Conservation (phyloP, 2,888 invertebrate species). For the Chrysodeixis includens region DNA sequence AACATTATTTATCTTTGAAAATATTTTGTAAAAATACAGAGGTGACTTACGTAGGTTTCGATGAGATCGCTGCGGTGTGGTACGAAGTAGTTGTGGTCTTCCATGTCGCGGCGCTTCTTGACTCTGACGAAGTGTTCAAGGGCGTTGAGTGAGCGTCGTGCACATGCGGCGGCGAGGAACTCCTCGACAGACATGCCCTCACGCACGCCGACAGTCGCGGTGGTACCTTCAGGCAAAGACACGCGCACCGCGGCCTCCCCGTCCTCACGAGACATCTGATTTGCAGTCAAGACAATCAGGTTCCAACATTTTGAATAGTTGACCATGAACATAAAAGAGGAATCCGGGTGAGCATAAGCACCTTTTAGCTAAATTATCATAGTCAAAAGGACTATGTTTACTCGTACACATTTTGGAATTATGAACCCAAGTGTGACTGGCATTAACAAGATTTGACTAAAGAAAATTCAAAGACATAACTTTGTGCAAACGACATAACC, state of each 20-base stretch:
- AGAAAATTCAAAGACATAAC: conserved; percentile 28
- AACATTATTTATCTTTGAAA: not conserved
- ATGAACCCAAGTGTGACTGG: not conserved
- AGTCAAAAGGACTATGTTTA: not conserved
- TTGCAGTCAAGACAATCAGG: conserved; percentile 8
- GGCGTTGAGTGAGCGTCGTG: conserved; percentile 96
- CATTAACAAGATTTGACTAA: conserved; percentile 27
- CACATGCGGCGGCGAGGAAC: conserved; percentile 97
- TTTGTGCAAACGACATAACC: conserved; percentile 46
- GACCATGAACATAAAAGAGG: not conserved
- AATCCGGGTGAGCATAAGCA: not conserved
- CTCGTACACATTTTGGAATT: not conserved
- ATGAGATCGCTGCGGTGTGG: conserved; percentile 98
- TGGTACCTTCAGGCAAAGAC: conserved; percentile 95
- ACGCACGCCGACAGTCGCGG: conserved; percentile 95
- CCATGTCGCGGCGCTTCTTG: conserved; percentile 97
- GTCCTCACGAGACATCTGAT: conserved; percentile 96
- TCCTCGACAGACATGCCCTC: conserved; percentile 99
- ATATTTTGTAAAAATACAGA: not conserved
- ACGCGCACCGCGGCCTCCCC: conserved; percentile 96
- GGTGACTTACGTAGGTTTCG: conserved; percentile 96
- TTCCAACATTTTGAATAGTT: not conserved
- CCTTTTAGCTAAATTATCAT: not conserved
- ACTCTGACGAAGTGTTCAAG: conserved; percentile 98
- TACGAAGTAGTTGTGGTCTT: conserved; percentile 98